Conservation (phyloP, 2,888 invertebrate genomes). For the Sympetrum striolatum region DNA sequence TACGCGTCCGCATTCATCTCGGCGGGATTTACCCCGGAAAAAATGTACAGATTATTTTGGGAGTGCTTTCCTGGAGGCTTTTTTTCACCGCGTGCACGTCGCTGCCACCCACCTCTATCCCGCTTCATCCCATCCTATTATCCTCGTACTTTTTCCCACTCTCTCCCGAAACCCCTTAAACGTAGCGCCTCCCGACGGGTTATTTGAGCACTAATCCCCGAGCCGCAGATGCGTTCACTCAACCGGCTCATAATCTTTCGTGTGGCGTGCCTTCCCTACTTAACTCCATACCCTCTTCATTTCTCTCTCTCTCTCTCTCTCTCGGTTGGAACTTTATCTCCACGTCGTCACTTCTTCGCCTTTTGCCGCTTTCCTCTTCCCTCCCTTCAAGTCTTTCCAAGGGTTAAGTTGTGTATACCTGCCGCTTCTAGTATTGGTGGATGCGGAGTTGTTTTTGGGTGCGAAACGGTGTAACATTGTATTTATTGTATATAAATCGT, state of each 20-base stretch:
- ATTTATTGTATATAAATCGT: no score
- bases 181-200: not conserved
- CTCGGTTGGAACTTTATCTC: not conserved
- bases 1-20: not conserved
- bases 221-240: not conserved
- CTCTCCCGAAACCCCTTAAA: not conserved
- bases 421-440: no score
- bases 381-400: not conserved
- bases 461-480: no score
- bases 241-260: not conserved
- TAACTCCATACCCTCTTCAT: not conserved
- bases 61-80: not conserved
- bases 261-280: not conserved
- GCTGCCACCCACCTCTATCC: not conserved
- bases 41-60: no score
- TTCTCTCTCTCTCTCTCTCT: not conserved
- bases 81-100: not conserved
- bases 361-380: not conserved
- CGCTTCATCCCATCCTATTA: not conserved
- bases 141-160: not conserved
- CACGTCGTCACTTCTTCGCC: not conserved
- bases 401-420: no score
- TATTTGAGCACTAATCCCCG: not conserved
- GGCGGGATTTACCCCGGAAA: not conserved
- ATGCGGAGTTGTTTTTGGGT: no score